Base-by-base conservation (phyloP, 2,888 invertebrate genomes). In the Agrilus mali region DNA sequence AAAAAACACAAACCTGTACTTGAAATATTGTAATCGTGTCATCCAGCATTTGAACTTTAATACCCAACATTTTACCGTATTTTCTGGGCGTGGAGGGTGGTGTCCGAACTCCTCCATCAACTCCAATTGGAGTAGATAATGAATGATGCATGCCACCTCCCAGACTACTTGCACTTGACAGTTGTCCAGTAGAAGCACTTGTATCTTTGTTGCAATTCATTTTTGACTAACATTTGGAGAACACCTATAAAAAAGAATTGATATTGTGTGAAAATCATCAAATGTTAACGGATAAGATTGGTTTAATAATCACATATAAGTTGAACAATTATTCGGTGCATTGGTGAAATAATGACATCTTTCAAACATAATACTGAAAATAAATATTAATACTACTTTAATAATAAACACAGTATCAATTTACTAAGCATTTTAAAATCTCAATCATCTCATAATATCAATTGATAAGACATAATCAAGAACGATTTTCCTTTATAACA, bases 11-110 rank as follows among this genome's bases (percentile, higher is more conserved):
- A 63, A 89, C 89, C 85, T 90, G 89, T 54, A 90, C 84, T 78
- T 90, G 89, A 69, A 90, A 90, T 75, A 89, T 84, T 55, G 88
- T 88, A 62, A 87, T 74, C 41, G 84, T 78, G 68, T 90, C 90
- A 65, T 90, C 89, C 53, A 90, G 72, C 89, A 89, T 89, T 69
- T 87, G 87, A 43, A 90, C 83, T 54, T 87, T 73, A 50, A 89
- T 82, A 42, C 87, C 86, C 50, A 90, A 74, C 81, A 90, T 89
- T 69, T 90, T 90, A 62, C 89, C 89, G 56, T 81, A 81, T 60
- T 86, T 86, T 58, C 85, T 79, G 43, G 83, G 86, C 53, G 87
- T 85, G 53, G 84, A 74, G 41, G 86, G 84, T 46, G 84, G 83
- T 50, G 86, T 85, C 49, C 83, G 74, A 36, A 59, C 70, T 49